Evolutionary conservation across 2,113 vertebrate genomes (phyloP).

Genomic region (Pseudopodoces humilis): DNA sequence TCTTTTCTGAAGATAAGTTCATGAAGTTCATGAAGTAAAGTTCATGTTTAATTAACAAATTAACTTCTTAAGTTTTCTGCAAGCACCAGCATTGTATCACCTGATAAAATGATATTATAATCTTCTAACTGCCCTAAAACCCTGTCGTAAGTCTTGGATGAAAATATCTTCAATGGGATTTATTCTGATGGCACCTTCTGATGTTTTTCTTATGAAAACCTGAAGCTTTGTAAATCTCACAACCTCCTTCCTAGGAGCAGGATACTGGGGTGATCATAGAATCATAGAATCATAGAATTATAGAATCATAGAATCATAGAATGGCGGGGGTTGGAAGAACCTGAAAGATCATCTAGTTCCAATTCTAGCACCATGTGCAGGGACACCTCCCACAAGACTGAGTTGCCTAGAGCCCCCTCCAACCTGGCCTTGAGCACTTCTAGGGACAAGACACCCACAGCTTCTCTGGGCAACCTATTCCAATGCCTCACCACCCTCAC

Average conservation of each 20-base stretch:
- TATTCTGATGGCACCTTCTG: not conserved
- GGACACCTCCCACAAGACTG: not conserved
- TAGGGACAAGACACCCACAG: not conserved
- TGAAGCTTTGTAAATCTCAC: not conserved
- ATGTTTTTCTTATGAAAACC: not conserved
- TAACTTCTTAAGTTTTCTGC: conserved; percentile 40
- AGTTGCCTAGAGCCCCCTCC: not conserved
- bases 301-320: not conserved
- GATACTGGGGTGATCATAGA: not conserved
- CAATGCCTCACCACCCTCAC: not conserved
- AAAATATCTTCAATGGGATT: conserved; percentile 9
- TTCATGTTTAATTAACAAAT: conserved; percentile 32
- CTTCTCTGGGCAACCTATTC: not conserved
- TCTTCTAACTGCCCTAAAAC: not conserved
- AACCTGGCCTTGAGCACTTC: not conserved
- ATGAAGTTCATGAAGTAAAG: not conserved
- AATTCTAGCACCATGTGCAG: accelerated
- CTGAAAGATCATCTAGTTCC: not conserved
- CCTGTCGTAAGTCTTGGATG: not conserved
- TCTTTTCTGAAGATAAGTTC: not conserved
- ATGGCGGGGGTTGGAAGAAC: not conserved
- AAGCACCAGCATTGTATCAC: not conserved
- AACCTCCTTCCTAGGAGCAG: not conserved
- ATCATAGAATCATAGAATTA: not conserved
- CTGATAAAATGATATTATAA: conserved; percentile 35